Evolutionary conservation across 2,888 invertebrate genomes (phyloP).

Genomic region (Drosophila birchii): DNA sequence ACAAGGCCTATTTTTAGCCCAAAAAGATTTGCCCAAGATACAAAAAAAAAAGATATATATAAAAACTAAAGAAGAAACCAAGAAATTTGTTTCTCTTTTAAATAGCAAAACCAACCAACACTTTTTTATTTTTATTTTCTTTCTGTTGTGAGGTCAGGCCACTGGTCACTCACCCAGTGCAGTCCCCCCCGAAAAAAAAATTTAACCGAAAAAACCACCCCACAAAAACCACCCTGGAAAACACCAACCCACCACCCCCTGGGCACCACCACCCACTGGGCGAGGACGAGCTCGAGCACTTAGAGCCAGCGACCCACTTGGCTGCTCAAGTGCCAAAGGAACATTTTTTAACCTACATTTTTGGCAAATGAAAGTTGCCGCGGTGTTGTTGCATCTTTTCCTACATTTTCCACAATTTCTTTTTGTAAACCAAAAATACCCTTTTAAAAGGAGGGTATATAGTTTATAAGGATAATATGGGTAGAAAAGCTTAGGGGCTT

Average conservation of each 20-base stretch:
- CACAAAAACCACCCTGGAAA: constrained; percentile 10
- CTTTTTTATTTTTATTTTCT: constrained; percentile 1
- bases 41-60: constrained; percentile 15
- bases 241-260: background rate
- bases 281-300: constrained; percentile 25
- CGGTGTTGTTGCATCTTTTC: constrained; percentile 30
- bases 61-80: constrained; percentile 34
- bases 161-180: constrained; percentile 46
- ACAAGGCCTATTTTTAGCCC: constrained; percentile 61
- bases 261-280: background rate
- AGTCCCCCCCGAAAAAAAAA: background rate
- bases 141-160: constrained; percentile 7
- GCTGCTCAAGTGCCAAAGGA: constrained; percentile 72
- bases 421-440: background rate
- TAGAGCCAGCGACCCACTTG: constrained; percentile 65
- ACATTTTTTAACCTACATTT: constrained; percentile 77
- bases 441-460: background rate
- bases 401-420: background rate
- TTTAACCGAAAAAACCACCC: background rate
- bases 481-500: too few relatives aligned
- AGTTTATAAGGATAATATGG: background rate
- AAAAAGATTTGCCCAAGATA: constrained; percentile 40
- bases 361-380: constrained; percentile 51
- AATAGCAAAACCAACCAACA: constrained; percentile 51
- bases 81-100: constrained; percentile 48